These are phyloP conservation scores for Mormoops blainvillei DNA, from an alignment of 2,113 vertebrate genomes.

Conservation along the genomic window DNA sequence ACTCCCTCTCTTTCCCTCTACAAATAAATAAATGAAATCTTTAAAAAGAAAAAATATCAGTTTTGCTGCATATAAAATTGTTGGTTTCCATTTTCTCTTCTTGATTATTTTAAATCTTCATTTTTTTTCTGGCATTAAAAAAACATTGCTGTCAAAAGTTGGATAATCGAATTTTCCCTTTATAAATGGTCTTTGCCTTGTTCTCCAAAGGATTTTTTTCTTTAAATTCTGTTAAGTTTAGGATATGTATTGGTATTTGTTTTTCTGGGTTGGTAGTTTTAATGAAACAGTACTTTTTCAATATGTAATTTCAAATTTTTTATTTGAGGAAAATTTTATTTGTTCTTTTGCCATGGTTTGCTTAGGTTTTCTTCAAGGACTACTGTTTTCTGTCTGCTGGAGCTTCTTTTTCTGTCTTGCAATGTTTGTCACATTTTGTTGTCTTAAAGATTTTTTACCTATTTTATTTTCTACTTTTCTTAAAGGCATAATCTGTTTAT, in stretches of 20 bases:
- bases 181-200: neutral
- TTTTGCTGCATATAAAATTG: too few relatives aligned
- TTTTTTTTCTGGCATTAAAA: neutral
- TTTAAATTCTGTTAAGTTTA: neutral
- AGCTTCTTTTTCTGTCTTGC: neutral
- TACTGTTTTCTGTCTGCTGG: neutral
- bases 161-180: neutral
- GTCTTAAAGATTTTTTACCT: neutral
- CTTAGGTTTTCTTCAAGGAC: neutral
- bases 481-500: neutral
- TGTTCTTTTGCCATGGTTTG: neutral
- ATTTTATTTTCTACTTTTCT: neutral
- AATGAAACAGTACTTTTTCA: neutral
- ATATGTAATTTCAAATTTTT: neutral
- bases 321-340: neutral
- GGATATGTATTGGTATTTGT: neutral
- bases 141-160: neutral
- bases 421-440: neutral
- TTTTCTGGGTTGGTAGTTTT: neutral
- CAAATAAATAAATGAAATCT: too few relatives aligned
- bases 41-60: too few relatives aligned
- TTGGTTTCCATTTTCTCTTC: neutral
- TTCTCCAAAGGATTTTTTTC: neutral
- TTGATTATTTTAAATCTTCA: neutral
- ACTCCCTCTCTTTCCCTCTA: too few relatives aligned